Percentiles rank a stretch among this genome's conserved stretches.
These are phyloP conservation scores for Bombyx huttoni DNA, from an alignment of 2,888 invertebrate genomes.

Conservation along the genomic window DNA sequence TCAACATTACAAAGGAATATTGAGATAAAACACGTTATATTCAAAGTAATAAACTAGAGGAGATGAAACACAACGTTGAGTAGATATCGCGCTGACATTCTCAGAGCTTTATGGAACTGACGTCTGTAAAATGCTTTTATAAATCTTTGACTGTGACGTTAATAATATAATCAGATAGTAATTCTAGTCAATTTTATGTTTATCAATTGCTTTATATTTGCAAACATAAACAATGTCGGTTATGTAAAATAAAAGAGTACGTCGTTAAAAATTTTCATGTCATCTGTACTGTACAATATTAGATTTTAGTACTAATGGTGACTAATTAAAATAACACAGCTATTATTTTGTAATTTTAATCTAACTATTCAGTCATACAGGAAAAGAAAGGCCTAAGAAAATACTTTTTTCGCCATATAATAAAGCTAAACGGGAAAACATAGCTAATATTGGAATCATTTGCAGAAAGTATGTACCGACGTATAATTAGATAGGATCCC, in stretches of 20 bases:
- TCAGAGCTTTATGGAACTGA: neutral
- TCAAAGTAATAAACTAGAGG: neutral
- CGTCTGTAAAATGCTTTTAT: neutral
- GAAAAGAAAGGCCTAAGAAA: neutral
- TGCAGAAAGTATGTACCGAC: constrained; percentile 28
- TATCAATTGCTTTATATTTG: neutral
- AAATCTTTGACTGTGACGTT: neutral
- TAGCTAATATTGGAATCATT: constrained; percentile 12
- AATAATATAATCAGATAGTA: neutral
- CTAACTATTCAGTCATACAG: too few relatives aligned
- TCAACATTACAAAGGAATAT: constrained; percentile 22
- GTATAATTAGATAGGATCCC: constrained; percentile 31
- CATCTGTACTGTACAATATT: too few relatives aligned
- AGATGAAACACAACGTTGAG: neutral
- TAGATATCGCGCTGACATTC: neutral
- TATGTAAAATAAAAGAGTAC: too few relatives aligned
- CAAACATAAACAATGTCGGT: neutral
- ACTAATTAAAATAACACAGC: too few relatives aligned
- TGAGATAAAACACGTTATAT: neutral
- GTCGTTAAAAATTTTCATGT: too few relatives aligned
- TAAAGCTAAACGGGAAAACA: neutral
- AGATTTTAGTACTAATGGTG: too few relatives aligned
- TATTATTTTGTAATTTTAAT: too few relatives aligned
- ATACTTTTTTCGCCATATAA: neutral
- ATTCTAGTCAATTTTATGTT: neutral